A percentile compares a stretch with the other conserved stretches of the same genome.
phyloP scores from a whole-genome alignment of 2,797 vertebrate genomes.

The Peromyscus eremicus region DNA sequence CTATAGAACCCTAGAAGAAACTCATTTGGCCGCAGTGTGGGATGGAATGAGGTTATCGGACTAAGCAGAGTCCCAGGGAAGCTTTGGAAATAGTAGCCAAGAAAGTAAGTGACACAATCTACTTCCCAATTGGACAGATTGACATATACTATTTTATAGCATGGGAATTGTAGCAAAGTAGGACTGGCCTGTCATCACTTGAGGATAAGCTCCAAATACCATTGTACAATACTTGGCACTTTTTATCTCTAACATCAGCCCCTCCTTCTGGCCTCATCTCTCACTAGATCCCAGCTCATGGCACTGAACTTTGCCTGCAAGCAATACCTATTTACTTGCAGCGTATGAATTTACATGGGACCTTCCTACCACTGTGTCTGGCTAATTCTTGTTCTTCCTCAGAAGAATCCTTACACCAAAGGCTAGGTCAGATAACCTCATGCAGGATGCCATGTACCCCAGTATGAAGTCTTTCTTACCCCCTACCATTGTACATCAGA shows the following conservation, averaged over 20 bases:
- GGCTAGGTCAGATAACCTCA: neutral
- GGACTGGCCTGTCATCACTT: neutral
- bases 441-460: neutral
- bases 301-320: neutral
- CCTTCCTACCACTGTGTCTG: neutral
- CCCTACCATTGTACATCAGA: neutral
- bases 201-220: conserved; percentile 5
- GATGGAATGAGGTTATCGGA: no score
- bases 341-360: neutral
- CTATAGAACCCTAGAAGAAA: neutral
- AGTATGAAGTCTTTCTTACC: neutral
- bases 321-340: neutral
- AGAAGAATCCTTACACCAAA: neutral
- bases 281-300: neutral
- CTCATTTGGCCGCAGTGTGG: neutral
- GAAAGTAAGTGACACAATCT: neutral
- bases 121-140: neutral
- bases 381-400: neutral
- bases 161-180: no score
- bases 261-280: neutral
- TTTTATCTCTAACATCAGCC: neutral
- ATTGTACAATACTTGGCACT: neutral
- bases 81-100: neutral
- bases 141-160: neutral
- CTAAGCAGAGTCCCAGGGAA: neutral